Evolutionary conservation across 1,140 invertebrate genomes (phyloP).

Genomic region (Lineus longissimus): DNA sequence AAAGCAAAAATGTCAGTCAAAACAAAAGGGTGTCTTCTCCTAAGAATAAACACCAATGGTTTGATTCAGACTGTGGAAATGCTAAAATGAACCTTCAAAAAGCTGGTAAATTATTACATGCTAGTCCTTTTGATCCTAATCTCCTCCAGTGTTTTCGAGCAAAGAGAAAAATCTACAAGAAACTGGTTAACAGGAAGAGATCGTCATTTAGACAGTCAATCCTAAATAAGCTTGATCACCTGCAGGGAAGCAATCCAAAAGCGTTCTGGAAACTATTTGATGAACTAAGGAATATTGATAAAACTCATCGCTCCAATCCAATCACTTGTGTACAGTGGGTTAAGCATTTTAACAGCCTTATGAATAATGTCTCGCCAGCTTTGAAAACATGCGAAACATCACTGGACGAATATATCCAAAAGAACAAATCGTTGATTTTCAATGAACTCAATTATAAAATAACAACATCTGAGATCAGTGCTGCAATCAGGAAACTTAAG

Average conservation of each 20-base stretch:
- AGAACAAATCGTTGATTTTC: background rate
- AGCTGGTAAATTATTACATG: background rate
- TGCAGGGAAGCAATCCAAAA: background rate
- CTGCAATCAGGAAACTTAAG: background rate
- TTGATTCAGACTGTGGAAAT: background rate
- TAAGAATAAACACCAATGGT: background rate
- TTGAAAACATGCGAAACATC: background rate
- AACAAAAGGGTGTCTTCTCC: background rate
- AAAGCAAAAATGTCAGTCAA: background rate
- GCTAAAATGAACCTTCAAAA: background rate
- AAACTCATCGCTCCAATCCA: background rate
- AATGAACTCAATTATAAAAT: background rate
- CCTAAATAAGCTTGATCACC: background rate
- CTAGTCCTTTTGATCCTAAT: background rate
- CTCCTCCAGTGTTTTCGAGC: background rate
- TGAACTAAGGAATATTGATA: background rate
- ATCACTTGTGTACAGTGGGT: background rate
- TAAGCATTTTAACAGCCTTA: background rate
- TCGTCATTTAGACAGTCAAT: background rate
- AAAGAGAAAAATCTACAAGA: background rate
- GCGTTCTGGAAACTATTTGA: background rate
- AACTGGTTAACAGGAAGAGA: slow-evolving; percentile 1
- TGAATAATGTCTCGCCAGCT: background rate
- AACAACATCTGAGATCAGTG: background rate
- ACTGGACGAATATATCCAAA: background rate